Conservation (phyloP, 92 coral and sea anemone genomes). For the Anthopleura xanthogrammica region DNA sequence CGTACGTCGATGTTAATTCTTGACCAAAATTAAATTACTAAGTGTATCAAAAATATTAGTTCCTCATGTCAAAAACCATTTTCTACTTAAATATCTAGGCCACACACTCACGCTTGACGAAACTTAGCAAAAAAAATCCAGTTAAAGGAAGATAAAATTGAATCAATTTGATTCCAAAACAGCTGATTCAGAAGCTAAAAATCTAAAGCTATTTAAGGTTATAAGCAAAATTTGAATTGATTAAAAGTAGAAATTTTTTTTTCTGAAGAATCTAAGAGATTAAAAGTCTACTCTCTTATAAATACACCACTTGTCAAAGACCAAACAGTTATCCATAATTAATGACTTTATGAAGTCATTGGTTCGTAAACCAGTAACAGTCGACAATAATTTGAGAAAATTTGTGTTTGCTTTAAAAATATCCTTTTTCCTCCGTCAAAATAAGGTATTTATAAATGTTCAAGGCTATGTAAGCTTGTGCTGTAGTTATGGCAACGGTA, state of each 20-base stretch:
- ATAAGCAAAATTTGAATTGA: neutral
- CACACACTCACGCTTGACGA: neutral
- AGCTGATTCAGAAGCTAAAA: neutral
- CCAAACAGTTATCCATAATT: constrained; percentile 27
- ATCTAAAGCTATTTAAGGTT: neutral
- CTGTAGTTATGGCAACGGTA: constrained; percentile 13
- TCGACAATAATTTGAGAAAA: constrained; percentile 2
- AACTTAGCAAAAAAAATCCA: neutral
- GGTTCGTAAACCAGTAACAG: neutral
- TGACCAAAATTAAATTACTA: no score
- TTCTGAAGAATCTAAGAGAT: neutral
- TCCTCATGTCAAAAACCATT: neutral
- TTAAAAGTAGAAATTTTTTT: neutral
- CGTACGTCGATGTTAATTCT: no score
- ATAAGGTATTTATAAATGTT: constrained; percentile 9
- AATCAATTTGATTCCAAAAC: neutral
- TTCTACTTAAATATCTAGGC: neutral
- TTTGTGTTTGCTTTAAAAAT: constrained; percentile 9
- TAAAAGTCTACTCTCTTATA: neutral
- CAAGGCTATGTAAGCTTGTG: neutral
- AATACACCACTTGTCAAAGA: constrained; percentile 32
- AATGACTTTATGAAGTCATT: constrained; percentile 26
- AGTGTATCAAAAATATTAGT: neutral
- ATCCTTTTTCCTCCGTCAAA: neutral
- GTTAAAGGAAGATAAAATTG: neutral